Evolutionary conservation across 1,140 invertebrate species (phyloP).

Genomic region (Nymphalis io): DNA sequence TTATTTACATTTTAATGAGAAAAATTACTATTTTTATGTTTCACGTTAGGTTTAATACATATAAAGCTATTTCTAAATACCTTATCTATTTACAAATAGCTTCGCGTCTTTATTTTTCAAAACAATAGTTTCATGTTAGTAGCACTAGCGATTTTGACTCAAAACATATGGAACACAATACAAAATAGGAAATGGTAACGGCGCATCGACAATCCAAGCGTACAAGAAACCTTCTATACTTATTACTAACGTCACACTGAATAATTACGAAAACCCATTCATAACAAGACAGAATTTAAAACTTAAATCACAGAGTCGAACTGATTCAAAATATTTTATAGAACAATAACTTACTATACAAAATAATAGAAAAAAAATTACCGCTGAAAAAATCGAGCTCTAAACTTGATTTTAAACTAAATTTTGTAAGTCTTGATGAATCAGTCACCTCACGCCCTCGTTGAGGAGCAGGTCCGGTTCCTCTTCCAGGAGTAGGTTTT

Average conservation of each 20-base stretch:
- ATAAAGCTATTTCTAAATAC: constrained; percentile 74
- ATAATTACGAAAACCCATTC: constrained; percentile 49
- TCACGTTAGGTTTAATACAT: constrained; percentile 60
- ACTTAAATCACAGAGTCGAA: constrained; percentile 69
- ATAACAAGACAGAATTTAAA: constrained; percentile 68
- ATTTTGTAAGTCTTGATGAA: constrained; percentile 54
- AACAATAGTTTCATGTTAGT: constrained; percentile 31
- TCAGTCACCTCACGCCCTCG: constrained; percentile 75
- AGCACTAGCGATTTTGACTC: constrained; percentile 55
- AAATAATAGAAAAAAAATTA: constrained; percentile 60
- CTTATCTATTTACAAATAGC: constrained; percentile 74
- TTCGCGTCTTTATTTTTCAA: constrained; percentile 40
- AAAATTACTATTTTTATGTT: constrained; percentile 75
- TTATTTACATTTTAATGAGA: constrained; percentile 76
- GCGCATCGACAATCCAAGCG: constrained; percentile 44
- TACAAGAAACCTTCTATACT: constrained; percentile 46
- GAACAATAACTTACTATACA: constrained; percentile 78
- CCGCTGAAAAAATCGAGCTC: constrained; percentile 60
- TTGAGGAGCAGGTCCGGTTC: constrained; percentile 67
- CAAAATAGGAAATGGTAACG: constrained; percentile 43
- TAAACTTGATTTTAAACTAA: constrained; percentile 62
- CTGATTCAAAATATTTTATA: constrained; percentile 64
- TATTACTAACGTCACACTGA: constrained; percentile 53
- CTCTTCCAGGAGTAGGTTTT: constrained; percentile 71
- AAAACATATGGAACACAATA: constrained; percentile 35